phyloP scores from a whole-genome alignment of 2,797 vertebrate species.

The Crax fasciolata region DNA sequence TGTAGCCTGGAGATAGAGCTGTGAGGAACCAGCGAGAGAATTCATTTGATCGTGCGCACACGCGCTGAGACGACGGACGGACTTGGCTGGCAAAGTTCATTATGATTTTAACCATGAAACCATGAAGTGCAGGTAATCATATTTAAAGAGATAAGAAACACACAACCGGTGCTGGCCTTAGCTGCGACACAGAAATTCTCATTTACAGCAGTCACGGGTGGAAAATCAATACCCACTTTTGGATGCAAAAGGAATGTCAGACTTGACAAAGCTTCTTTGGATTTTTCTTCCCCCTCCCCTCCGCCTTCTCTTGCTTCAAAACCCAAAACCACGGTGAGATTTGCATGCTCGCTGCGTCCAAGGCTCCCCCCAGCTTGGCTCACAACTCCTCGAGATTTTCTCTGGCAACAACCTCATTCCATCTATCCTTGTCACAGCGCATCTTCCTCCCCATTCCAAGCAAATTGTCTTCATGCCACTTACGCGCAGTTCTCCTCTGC shows the following conservation, averaged over 20 bases:
- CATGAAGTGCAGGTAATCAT: conserved; percentile 78
- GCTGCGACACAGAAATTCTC: conserved; percentile 78
- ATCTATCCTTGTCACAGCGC: conserved; percentile 66
- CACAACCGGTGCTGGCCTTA: conserved; percentile 40
- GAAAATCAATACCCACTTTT: conserved; percentile 81
- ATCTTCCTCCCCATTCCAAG: conserved; percentile 55
- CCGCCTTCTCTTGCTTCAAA: conserved; percentile 14
- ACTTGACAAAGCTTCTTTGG: conserved; percentile 64
- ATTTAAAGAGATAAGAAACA: conserved; percentile 81
- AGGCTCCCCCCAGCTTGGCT: conserved; percentile 2
- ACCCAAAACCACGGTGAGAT: conserved; percentile 38
- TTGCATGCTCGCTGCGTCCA: background rate
- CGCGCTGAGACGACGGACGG: background rate
- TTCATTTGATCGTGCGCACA: background rate
- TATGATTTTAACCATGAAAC: conserved; percentile 67
- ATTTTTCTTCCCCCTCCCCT: background rate
- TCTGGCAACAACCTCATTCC: conserved; percentile 51
- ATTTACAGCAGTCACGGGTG: conserved; percentile 78
- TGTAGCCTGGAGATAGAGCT: conserved; percentile 68
- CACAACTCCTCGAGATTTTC: conserved; percentile 44
- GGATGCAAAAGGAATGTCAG: conserved; percentile 70
- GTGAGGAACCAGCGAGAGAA: conserved; percentile 47
- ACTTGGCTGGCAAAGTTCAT: conserved; percentile 74
- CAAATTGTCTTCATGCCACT: conserved; percentile 33
- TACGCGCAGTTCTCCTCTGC: background rate